These are phyloP conservation scores for Sphaeramia orbicularis DNA, from an alignment of 2,797 vertebrate genomes.

Conservation along the genomic window DNA sequence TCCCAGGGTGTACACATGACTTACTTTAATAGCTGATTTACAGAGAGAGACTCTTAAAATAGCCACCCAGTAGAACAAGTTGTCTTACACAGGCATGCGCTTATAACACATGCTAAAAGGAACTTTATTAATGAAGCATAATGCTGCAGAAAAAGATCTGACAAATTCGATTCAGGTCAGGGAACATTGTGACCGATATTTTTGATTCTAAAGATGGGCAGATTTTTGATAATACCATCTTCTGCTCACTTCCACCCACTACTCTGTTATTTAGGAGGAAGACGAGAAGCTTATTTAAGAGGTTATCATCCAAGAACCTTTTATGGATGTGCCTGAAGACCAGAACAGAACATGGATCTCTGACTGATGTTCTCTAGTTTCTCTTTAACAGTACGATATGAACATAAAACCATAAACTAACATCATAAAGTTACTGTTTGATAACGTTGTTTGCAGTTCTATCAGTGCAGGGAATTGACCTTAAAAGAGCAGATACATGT, in stretches of 20 bases:
- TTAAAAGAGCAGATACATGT: too few species aligned
- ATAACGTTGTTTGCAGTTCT: background rate
- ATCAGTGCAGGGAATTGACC: background rate
- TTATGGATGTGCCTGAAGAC: background rate
- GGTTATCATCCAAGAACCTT: conserved; percentile 2
- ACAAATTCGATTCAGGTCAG: conserved; percentile 30
- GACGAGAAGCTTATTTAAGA: conserved; percentile 36
- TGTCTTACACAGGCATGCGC: conserved; percentile 52
- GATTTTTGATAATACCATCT: conserved; percentile 3
- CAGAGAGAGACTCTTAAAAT: conserved; percentile 57
- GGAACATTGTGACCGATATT: conserved; percentile 30
- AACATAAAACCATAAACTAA: too few species aligned
- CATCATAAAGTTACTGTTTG: too few species aligned
- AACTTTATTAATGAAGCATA: conserved; percentile 23
- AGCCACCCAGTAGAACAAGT: conserved; percentile 55
- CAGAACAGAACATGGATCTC: background rate
- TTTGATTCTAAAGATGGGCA: background rate
- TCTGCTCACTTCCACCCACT: conserved; percentile 8
- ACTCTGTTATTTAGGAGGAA: conserved; percentile 20
- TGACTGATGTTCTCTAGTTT: conserved; percentile 3
- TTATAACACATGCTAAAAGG: conserved; percentile 45
- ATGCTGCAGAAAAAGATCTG: conserved; percentile 27
- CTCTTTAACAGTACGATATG: too few species aligned
- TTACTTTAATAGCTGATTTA: conserved; percentile 64
- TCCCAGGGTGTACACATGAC: conserved; percentile 44